Conservation (phyloP, 1,140 invertebrate species). For the Kradibia gibbosae region DNA sequence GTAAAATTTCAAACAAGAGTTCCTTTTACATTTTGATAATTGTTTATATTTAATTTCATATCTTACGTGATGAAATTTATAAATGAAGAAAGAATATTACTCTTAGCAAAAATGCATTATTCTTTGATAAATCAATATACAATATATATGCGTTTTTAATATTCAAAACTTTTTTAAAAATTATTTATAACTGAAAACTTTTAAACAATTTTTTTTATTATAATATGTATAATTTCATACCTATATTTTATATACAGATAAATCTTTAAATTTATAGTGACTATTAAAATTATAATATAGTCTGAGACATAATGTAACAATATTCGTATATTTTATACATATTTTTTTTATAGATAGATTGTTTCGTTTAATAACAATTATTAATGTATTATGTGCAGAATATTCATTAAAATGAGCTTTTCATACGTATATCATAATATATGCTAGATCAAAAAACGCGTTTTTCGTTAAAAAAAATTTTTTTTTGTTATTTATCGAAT, state of each 20-base stretch:
- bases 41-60: slow-evolving; percentile 50
- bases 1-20: slow-evolving; percentile 52
- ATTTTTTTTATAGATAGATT: slow-evolving; percentile 60
- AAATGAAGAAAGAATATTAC: slow-evolving; percentile 34
- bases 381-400: slow-evolving; percentile 50
- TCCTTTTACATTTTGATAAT: slow-evolving; percentile 47
- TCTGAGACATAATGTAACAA: slow-evolving; percentile 66
- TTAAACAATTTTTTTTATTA: slow-evolving; percentile 44
- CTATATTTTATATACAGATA: slow-evolving; percentile 55
- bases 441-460: slow-evolving; percentile 23
- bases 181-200: slow-evolving; percentile 46
- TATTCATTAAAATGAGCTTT: slow-evolving; percentile 39
- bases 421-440: not conserved
- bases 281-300: slow-evolving; percentile 71
- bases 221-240: slow-evolving; percentile 44
- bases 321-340: slow-evolving; percentile 59
- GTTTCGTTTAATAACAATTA: slow-evolving; percentile 54
- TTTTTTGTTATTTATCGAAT: slow-evolving; percentile 35
- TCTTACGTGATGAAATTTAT: not conserved
- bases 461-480: not conserved
- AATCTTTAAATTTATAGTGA: slow-evolving; percentile 62
- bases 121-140: slow-evolving; percentile 25
- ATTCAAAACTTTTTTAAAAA: slow-evolving; percentile 24
- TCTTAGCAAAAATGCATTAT: slow-evolving; percentile 40
- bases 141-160: slow-evolving; percentile 50